These are phyloP conservation scores for Apodemus speciosus DNA, from an alignment of 2,113 vertebrate species.

Conservation along the genomic window DNA sequence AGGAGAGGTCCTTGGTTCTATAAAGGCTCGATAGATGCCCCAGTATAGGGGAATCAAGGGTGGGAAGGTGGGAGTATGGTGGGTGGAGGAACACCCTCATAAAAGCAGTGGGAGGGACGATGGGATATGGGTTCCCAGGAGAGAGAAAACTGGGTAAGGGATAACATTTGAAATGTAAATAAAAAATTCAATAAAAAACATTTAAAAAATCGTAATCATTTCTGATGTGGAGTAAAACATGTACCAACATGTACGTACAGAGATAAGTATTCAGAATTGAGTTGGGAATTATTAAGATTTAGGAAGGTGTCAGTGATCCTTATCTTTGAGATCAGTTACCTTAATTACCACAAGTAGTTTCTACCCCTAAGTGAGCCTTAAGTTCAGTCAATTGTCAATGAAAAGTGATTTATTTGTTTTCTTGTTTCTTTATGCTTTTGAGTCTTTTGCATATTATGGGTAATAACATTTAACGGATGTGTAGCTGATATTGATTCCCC, in stretches of 20 bases:
- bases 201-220: background rate
- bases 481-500: background rate
- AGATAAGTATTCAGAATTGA: background rate
- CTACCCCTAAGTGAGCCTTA: background rate
- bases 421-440: background rate
- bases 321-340: background rate
- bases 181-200: too few relatives aligned
- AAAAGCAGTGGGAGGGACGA: too few relatives aligned
- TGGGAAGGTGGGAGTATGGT: too few relatives aligned
- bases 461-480: background rate
- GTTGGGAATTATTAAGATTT: background rate
- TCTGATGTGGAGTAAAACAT: background rate
- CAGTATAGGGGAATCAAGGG: too few relatives aligned
- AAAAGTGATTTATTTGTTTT: background rate
- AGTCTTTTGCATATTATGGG: background rate
- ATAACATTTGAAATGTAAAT: too few relatives aligned
- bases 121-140: too few relatives aligned
- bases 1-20: too few relatives aligned
- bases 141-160: too few relatives aligned
- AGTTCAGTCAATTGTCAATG: background rate
- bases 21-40: too few relatives aligned
- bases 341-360: background rate
- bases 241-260: background rate
- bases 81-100: too few relatives aligned
- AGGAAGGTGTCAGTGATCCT: background rate